phyloP scores from a whole-genome alignment of 2,113 vertebrate species.

The Colaptes auratus region DNA sequence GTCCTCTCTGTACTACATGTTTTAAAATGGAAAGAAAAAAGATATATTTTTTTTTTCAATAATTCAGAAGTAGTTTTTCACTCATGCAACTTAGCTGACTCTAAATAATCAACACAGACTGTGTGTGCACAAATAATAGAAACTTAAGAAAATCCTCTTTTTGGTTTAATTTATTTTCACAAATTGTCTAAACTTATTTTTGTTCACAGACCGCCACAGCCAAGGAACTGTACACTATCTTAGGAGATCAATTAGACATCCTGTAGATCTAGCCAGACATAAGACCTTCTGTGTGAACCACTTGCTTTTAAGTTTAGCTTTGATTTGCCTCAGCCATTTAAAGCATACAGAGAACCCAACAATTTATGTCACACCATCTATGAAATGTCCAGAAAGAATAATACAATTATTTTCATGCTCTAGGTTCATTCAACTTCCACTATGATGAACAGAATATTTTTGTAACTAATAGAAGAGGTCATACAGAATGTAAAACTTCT shows the following conservation, averaged over 20 bases:
- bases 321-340: neutral
- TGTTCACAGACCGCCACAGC: neutral
- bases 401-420: neutral
- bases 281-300: too few relatives aligned
- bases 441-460: neutral
- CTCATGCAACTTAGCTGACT: neutral
- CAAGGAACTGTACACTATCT: neutral
- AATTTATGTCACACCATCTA: neutral
- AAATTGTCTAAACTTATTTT: neutral
- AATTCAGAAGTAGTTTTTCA: conserved; percentile 4
- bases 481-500: neutral
- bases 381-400: neutral
- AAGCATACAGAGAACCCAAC: neutral
- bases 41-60: neutral
- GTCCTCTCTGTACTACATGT: conserved; percentile 65
- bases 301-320: neutral
- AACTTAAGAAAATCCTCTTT: neutral
- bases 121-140: neutral
- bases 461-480: neutral
- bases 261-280: neutral
- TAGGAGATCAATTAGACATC: neutral
- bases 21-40: neutral
- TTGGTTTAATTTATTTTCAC: neutral
- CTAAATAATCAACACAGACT: neutral
- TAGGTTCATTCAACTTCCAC: neutral